Percentiles rank a stretch among this genome's conserved stretches.
Conservation (phyloP, 2,888 invertebrate genomes). For the Caenorhabditis sp. region DNA sequence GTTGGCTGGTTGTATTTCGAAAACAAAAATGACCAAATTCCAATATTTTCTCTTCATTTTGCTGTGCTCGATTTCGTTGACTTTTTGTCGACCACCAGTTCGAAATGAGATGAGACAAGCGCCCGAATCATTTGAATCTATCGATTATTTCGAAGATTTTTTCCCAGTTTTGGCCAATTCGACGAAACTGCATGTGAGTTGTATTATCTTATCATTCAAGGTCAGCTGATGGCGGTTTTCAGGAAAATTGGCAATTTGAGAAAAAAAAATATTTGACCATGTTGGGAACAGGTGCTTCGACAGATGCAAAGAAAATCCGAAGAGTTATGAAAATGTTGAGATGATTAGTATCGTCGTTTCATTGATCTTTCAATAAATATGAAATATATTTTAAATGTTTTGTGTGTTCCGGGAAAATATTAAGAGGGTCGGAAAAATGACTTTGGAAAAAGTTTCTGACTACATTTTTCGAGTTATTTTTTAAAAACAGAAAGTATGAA, state of each 20-base stretch:
- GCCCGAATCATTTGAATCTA: constrained; percentile 8
- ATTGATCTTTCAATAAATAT: too few species aligned
- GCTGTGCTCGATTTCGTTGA: neutral
- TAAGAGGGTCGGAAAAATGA: too few species aligned
- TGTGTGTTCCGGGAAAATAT: too few species aligned
- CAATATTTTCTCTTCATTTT: neutral
- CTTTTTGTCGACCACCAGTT: neutral
- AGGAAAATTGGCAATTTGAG: constrained; percentile 45
- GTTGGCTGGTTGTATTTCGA: too few species aligned
- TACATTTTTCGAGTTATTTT: too few species aligned
- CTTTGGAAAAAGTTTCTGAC: too few species aligned
- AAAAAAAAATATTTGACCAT: constrained; percentile 44
- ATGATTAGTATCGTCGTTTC: too few species aligned
- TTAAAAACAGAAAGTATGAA: too few species aligned
- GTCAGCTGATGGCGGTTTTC: constrained; percentile 6
- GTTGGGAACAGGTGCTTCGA: neutral
- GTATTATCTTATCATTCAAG: neutral
- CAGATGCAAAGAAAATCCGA: constrained; percentile 22
- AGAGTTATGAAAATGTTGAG: constrained; percentile 12
- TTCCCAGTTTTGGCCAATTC: constrained; percentile 33
- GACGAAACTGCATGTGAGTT: constrained; percentile 32
- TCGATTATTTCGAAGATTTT: constrained; percentile 42
- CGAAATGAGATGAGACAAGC: neutral
- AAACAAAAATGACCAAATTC: constrained; percentile 9
- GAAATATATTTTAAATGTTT: too few species aligned